Conservation (phyloP, 2,888 invertebrate genomes). For the Apoda limacodes region DNA sequence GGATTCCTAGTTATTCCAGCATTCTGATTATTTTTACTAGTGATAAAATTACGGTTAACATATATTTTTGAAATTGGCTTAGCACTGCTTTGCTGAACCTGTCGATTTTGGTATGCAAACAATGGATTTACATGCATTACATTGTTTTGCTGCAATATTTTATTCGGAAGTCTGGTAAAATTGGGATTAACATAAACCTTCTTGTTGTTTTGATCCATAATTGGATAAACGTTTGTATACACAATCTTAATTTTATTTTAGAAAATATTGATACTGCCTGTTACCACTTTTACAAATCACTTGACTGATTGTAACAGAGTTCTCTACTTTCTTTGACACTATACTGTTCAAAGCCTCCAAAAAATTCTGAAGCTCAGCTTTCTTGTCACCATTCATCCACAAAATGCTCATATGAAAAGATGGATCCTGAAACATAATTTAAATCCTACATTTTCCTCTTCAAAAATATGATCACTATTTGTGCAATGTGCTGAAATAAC, state of each 20-base stretch:
- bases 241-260: conserved; percentile 34
- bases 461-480: too few species aligned
- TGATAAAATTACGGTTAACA: conserved; percentile 60
- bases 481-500: too few species aligned
- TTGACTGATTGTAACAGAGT: not conserved
- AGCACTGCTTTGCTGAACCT: not conserved
- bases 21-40: conserved; percentile 12
- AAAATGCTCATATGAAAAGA: conserved; percentile 88
- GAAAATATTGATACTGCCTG: conserved; percentile 73
- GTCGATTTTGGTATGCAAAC: not conserved
- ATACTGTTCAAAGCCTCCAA: conserved; percentile 60
- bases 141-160: conserved; percentile 13
- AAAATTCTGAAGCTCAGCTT: conserved; percentile 50
- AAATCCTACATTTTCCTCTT: too few species aligned
- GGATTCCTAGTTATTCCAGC: too few species aligned
- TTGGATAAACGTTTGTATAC: not conserved
- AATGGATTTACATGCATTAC: conserved; percentile 44
- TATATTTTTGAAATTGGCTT: conserved; percentile 30
- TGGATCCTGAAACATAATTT: conserved; percentile 81
- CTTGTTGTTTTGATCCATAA: conserved; percentile 18
- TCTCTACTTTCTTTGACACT: not conserved
- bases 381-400: conserved; percentile 81
- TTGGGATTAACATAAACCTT: conserved; percentile 58
- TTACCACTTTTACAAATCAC: conserved; percentile 78
- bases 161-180: conserved; percentile 32